Conservation (phyloP, 1,140 invertebrate genomes). For the Drosophila novamexicana region DNA sequence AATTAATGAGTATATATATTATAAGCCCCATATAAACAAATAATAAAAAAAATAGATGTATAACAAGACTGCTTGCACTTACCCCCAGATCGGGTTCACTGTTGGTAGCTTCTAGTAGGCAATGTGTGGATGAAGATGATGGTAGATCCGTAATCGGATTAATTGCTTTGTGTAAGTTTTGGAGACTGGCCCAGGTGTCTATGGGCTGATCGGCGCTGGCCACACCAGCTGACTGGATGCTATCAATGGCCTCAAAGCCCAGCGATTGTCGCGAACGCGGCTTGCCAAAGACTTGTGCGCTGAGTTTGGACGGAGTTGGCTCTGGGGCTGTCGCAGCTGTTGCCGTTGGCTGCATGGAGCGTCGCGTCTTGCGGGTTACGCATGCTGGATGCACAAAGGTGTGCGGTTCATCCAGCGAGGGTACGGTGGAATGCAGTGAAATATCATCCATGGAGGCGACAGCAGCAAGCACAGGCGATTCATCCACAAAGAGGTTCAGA, state of each 20-base stretch:
- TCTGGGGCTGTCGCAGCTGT: not conserved
- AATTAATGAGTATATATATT: no score
- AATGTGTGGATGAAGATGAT: conserved; percentile 50
- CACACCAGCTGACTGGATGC: conserved; percentile 48
- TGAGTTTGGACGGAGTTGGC: conserved; percentile 67
- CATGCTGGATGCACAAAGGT: conserved; percentile 72
- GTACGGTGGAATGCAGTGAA: conserved; percentile 64
- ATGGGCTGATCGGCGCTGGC: conserved; percentile 54
- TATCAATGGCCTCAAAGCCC: conserved; percentile 74
- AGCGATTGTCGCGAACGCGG: conserved; percentile 65
- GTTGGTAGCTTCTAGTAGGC: conserved; percentile 77
- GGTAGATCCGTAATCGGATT: conserved; percentile 24
- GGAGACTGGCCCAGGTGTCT: conserved; percentile 86
- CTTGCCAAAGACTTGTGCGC: conserved; percentile 67
- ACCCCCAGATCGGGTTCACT: conserved; percentile 84
- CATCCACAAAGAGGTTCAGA: conserved; percentile 56
- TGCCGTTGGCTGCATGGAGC: conserved; percentile 44
- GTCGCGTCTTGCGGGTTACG: conserved; percentile 59
- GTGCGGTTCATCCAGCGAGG: conserved; percentile 69
- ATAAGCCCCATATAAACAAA: no score
- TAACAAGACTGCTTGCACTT: conserved; percentile 36
- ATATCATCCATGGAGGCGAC: conserved; percentile 72
- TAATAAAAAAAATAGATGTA: not conserved
- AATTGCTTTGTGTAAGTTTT: conserved; percentile 85
- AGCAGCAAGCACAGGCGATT: conserved; percentile 32